Percentiles rank a stretch among this genome's conserved stretches.
Conservation (phyloP, 30 jellyfish, hydroid and myxozoan genomes). For the Haliclystus octoradiatus region DNA sequence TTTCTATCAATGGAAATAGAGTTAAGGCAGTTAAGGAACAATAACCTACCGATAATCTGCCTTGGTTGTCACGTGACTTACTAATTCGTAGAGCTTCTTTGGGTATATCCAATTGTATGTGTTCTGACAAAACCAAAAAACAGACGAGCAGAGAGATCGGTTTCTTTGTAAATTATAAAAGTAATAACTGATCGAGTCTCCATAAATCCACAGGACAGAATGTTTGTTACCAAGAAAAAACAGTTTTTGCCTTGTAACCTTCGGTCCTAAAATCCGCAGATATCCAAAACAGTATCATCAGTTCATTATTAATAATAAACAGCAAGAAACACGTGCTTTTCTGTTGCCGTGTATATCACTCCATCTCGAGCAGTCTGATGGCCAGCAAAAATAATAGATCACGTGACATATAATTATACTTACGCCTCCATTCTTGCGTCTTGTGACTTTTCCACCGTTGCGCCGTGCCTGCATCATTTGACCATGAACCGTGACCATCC, state of each 20-base stretch:
- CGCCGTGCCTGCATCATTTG: slow-evolving; percentile 81
- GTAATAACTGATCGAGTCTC: slow-evolving; percentile 89
- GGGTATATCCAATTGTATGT: slow-evolving; percentile 97
- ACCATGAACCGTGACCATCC: slow-evolving; percentile 98
- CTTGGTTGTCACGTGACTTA: slow-evolving; percentile 9
- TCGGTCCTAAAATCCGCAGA: no score
- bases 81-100: slow-evolving; percentile 76
- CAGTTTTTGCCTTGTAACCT: no score
- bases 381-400: no score
- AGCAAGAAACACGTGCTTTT: no score
- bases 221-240: not conserved
- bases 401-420: no score
- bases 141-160: slow-evolving; percentile 38
- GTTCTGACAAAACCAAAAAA: slow-evolving; percentile 62
- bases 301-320: no score
- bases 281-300: no score
- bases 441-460: slow-evolving; percentile 56
- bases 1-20: slow-evolving; percentile 23
- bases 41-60: not conserved
- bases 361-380: no score
- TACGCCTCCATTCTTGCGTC: no score
- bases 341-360: no score
- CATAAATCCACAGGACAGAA: slow-evolving; percentile 71
- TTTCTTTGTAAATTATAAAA: slow-evolving; percentile 52
- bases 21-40: not conserved